A percentile compares a stretch with the other conserved stretches of the same genome.
These are phyloP conservation scores for Nymphalis polychloros DNA, from an alignment of 2,888 invertebrate species.

Conservation along the genomic window DNA sequence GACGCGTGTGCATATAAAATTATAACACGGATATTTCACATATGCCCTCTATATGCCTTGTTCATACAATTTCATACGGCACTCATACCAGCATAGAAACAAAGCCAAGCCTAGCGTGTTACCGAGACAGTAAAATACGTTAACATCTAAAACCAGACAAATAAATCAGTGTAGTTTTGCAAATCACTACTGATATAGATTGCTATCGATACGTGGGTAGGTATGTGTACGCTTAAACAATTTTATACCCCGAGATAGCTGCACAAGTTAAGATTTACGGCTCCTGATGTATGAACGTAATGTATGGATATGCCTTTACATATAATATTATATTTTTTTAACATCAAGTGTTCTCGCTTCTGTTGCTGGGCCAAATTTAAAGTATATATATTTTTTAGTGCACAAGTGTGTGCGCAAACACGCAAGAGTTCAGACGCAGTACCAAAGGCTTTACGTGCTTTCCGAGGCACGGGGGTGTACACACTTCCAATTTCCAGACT, in stretches of 20 bases:
- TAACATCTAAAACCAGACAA: slow-evolving; percentile 52
- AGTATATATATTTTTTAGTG: too few relatives aligned
- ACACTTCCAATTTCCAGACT: too few relatives aligned
- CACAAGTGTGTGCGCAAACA: too few relatives aligned
- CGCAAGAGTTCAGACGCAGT: too few relatives aligned
- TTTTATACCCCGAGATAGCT: slow-evolving; percentile 66
- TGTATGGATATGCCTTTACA: slow-evolving; percentile 21
- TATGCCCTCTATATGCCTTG: slow-evolving; percentile 11
- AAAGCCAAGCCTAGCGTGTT: slow-evolving; percentile 29
- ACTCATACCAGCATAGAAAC: slow-evolving; percentile 20
- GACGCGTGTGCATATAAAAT: not conserved
- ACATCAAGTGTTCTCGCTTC: not conserved
- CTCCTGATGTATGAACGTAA: slow-evolving; percentile 26
- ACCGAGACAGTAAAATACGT: slow-evolving; percentile 39
- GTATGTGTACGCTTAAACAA: slow-evolving; percentile 60
- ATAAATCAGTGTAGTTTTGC: slow-evolving; percentile 72
- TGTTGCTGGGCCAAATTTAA: too few relatives aligned
- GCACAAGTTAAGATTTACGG: slow-evolving; percentile 73
- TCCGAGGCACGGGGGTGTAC: too few relatives aligned
- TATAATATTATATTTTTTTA: slow-evolving; percentile 2
- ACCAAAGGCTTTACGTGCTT: too few relatives aligned
- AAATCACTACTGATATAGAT: slow-evolving; percentile 62
- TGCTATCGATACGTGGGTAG: slow-evolving; percentile 57
- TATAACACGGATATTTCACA: slow-evolving; percentile 15
- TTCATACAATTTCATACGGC: slow-evolving; percentile 17